Evolutionary conservation across 2,113 vertebrate genomes (phyloP).

Genomic region (Labeo rohita): DNA sequence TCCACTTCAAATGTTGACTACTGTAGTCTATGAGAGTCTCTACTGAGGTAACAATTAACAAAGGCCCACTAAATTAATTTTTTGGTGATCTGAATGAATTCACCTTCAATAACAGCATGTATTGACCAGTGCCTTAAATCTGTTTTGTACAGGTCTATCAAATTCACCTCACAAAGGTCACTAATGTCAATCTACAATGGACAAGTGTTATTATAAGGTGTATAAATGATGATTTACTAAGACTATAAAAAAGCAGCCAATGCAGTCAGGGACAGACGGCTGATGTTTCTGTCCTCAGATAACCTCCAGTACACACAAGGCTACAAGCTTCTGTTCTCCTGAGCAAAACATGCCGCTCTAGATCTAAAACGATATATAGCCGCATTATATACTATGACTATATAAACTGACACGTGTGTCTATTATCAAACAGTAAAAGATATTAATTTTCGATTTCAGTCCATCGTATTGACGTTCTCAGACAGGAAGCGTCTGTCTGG

Average conservation of each 20-base stretch:
- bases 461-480: neutral
- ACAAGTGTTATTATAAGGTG: too few species aligned
- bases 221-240: neutral
- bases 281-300: conserved; percentile 58
- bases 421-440: neutral
- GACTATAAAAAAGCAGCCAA: neutral
- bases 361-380: neutral
- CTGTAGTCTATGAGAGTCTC: too few species aligned
- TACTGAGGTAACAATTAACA: too few species aligned
- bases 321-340: neutral
- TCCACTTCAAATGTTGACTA: too few species aligned
- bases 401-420: neutral
- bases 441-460: neutral
- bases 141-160: neutral
- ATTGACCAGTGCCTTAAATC: neutral
- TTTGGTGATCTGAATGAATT: neutral
- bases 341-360: neutral
- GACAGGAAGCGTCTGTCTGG: neutral
- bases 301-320: conserved; percentile 44
- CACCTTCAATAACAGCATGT: neutral
- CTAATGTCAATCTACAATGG: too few species aligned
- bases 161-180: too few species aligned
- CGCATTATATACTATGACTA: neutral
- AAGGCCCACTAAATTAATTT: neutral
- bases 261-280: conserved; percentile 27